Evolutionary conservation across 2,888 invertebrate genomes (phyloP).

Genomic region (Tridacna gigas): DNA sequence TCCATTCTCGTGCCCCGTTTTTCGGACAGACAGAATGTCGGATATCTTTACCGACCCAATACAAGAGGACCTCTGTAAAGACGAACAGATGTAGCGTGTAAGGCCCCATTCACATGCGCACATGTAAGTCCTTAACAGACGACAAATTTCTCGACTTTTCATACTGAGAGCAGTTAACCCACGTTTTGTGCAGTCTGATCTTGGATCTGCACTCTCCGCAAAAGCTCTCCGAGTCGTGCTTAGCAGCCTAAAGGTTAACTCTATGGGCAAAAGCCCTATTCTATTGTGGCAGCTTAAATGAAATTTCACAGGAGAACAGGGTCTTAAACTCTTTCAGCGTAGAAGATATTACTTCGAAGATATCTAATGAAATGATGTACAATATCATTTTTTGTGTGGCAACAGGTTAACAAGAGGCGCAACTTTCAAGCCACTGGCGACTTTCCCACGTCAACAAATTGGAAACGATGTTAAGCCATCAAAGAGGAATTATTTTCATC

Average conservation of each 20-base stretch:
- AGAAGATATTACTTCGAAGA: not conserved
- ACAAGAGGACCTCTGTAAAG: conserved; percentile 7
- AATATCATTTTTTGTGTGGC: not conserved
- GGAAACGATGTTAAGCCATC: not conserved
- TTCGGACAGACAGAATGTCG: not conserved
- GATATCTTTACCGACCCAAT: not conserved
- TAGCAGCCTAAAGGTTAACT: too few species aligned
- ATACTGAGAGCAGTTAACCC: too few species aligned
- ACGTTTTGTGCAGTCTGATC: too few species aligned
- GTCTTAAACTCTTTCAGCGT: not conserved
- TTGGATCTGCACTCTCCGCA: too few species aligned
- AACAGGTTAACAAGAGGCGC: not conserved
- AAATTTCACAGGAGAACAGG: too few species aligned
- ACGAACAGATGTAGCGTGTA: not conserved
- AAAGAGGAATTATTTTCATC: not conserved
- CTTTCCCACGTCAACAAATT: not conserved
- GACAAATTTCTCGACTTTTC: too few species aligned
- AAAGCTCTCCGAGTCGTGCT: too few species aligned
- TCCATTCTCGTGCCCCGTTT: not conserved
- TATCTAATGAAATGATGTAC: too few species aligned
- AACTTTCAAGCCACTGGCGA: not conserved
- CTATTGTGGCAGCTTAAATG: not conserved
- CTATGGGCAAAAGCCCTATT: not conserved
- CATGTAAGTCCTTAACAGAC: not conserved
- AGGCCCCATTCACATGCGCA: not conserved